phyloP scores from a whole-genome alignment of 37 sponge, comb jelly and placozoan genomes.

The Diacarnus erythraeanus region DNA sequence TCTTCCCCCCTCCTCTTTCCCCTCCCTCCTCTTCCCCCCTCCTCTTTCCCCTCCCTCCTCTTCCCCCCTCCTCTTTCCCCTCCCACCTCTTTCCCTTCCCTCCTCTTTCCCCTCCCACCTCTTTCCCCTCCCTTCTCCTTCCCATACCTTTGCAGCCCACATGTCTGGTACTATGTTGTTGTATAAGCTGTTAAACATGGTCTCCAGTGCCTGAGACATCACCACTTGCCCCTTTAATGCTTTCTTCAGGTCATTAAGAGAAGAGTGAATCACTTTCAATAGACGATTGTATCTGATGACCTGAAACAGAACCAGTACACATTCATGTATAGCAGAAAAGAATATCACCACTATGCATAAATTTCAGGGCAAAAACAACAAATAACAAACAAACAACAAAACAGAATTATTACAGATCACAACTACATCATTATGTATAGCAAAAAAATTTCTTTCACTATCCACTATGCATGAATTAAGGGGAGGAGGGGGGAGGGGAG shows the following conservation, averaged over 20 bases:
- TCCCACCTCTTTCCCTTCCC: neutral
- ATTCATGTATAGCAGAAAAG: neutral
- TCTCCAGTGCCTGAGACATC: slow-evolving; percentile 93
- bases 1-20: neutral
- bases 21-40: neutral
- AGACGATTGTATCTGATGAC: slow-evolving; percentile 95
- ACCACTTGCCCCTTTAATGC: slow-evolving; percentile 95
- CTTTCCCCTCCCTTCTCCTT: too few relatives aligned
- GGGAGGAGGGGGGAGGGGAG: too few relatives aligned
- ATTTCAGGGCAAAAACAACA: too few relatives aligned
- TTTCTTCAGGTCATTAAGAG: slow-evolving; percentile 83
- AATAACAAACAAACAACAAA: too few relatives aligned
- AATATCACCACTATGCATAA: neutral
- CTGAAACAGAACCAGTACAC: slow-evolving; percentile 21
- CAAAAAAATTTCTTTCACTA: too few relatives aligned
- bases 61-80: neutral
- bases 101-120: neutral
- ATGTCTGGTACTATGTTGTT: slow-evolving; percentile 87
- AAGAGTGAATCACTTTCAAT: slow-evolving; percentile 60
- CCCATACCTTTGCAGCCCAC: slow-evolving; percentile 82
- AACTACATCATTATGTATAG: too few relatives aligned
- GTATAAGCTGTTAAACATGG: slow-evolving; percentile 88
- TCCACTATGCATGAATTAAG: too few relatives aligned
- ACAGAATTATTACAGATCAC: too few relatives aligned
- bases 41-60: neutral